Percentiles rank a stretch among this genome's conserved stretches.
Conservation (phyloP, 2,888 invertebrate species). For the Tanypteryx hageni region DNA sequence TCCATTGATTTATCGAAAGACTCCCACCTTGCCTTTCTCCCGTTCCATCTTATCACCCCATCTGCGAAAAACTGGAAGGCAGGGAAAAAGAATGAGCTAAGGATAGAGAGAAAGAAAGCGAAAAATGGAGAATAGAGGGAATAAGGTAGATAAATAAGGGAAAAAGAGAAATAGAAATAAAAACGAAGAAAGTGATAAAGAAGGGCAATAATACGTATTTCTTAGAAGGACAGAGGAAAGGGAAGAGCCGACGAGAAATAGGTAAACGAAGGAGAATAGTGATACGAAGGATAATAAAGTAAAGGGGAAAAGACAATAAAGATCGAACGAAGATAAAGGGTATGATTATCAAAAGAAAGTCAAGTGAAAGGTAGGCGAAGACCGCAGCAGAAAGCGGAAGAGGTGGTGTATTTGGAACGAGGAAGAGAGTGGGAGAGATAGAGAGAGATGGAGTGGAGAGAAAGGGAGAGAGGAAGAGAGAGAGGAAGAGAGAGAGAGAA, state of each 20-base stretch:
- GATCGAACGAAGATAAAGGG: too few relatives aligned
- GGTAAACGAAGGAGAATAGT: too few relatives aligned
- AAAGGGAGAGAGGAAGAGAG: background rate
- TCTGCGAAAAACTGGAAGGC: background rate
- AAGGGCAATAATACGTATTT: background rate
- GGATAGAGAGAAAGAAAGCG: background rate
- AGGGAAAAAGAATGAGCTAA: background rate
- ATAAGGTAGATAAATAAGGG: background rate
- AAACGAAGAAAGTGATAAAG: background rate
- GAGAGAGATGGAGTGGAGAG: background rate
- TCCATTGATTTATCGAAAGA: constrained; percentile 59
- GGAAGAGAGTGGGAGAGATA: background rate
- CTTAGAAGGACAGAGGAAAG: too few relatives aligned
- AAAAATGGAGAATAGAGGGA: background rate
- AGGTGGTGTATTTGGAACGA: background rate
- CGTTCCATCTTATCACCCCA: background rate
- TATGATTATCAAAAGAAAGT: too few relatives aligned
- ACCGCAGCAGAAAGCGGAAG: background rate
- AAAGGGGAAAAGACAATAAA: too few relatives aligned
- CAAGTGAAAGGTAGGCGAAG: background rate
- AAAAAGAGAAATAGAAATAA: background rate
- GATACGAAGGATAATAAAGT: too few relatives aligned
- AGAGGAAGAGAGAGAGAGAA: background rate
- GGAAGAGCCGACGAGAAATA: too few relatives aligned
- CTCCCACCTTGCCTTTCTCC: background rate